Evolutionary conservation across 2,888 invertebrate species (phyloP), one percentile per base, ranked within the genome.

Genomic region (Leptodirus hochenwartii): DNA sequence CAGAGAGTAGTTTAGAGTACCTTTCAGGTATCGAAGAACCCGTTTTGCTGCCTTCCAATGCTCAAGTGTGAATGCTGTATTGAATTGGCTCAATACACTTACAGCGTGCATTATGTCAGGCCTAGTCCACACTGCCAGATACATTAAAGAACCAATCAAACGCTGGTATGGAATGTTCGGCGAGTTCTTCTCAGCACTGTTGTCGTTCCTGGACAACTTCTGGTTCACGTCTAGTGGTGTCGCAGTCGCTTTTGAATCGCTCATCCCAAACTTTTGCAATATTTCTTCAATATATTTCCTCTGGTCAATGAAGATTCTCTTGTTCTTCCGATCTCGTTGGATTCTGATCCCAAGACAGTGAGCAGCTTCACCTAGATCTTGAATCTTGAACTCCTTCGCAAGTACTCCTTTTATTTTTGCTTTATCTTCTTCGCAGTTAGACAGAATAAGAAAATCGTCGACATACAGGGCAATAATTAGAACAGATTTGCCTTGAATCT

Each of bases 91-190:
- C 16, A 41, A 28, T 25, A 25, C 32, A 33, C 38, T 43, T 4
- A 43, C 36, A 2, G 32, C 32, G 37, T 33, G 39, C 12, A 34
- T 25, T 14, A 43, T 42, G 26, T 43, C 40, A 6, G 41, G 41
- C 6, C 39, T 25, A 11, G 41, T 40, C 9, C 26, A 13, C 4
- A 34, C 27, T 9, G 37, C 25, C 8, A 41, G 30, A 28, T 42
- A 42, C 15, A 37, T 39, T 8, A 42, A 27, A 16, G 34, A 22
- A 11, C 35, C 37, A 11, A 39, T 33, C 5, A 39, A 29, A 22
- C 37, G 27, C 31, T 37, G 30, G 23, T 36, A 33, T 6, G 39
- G 41, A n/a, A 39, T 28, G 16, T 20, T 17, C 17, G 8, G n/a
- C n/a, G n/a, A n/a, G n/a, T n/a, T 22, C 4, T 22, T 11, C 5